Conservation (phyloP, 2,113 vertebrate species). For the Calyptomena viridis region DNA sequence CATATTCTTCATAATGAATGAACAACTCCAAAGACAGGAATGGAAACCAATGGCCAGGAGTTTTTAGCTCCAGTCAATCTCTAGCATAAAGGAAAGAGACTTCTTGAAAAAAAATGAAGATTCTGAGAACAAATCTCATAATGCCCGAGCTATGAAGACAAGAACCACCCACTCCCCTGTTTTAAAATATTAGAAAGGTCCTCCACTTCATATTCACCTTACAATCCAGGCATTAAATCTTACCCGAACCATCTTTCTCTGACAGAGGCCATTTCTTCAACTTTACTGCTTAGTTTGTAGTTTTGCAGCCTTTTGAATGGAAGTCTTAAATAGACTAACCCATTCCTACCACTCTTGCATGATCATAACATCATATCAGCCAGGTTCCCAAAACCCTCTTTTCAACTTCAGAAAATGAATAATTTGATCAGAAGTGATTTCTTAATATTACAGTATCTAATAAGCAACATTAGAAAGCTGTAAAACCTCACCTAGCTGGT, state of each 20-base stretch:
- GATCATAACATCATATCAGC: not conserved
- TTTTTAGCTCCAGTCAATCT: not conserved
- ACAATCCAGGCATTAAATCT: not conserved
- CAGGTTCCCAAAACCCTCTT: not conserved
- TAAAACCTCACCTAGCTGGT: not conserved
- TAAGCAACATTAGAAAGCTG: not conserved
- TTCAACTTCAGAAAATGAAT: not conserved
- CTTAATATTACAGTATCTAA: not conserved
- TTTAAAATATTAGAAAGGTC: not conserved
- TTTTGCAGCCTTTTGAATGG: not conserved
- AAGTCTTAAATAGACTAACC: not conserved
- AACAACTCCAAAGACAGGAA: not conserved
- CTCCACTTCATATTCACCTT: not conserved
- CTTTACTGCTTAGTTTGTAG: not conserved
- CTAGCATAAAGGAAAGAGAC: not conserved
- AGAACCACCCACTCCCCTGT: not conserved
- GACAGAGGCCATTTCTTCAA: not conserved
- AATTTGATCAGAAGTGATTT: not conserved
- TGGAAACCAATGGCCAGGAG: not conserved
- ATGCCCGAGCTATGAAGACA: not conserved
- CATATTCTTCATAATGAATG: not conserved
- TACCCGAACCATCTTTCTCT: not conserved
- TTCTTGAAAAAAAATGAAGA: not conserved
- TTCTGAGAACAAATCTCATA: not conserved
- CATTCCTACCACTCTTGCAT: not conserved